Conservation (phyloP, 1,140 invertebrate species). For the Mizuhopecten yessoensis region DNA sequence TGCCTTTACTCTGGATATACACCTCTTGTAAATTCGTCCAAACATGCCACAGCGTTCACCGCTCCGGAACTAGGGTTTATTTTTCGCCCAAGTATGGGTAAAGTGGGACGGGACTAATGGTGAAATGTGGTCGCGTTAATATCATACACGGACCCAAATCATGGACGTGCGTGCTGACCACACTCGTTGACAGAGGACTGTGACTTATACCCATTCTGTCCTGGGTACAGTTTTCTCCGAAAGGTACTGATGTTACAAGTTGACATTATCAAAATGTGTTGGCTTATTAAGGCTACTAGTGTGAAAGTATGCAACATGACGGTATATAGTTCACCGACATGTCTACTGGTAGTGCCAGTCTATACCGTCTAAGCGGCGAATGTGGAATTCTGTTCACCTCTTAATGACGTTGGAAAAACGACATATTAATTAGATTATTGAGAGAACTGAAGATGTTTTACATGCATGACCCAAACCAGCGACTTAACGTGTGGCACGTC, state of each 20-base stretch:
- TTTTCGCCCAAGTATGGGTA: background rate
- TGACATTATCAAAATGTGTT: background rate
- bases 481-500: too few relatives aligned
- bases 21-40: constrained; percentile 38
- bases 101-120: background rate
- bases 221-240: background rate
- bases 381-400: background rate
- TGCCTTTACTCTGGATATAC: constrained; percentile 32
- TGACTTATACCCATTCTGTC: too few relatives aligned
- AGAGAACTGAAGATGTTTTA: too few relatives aligned
- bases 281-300: too few relatives aligned
- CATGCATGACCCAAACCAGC: too few relatives aligned
- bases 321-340: background rate
- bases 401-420: background rate
- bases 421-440: background rate
- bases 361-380: background rate
- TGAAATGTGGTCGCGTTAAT: background rate
- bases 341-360: too few relatives aligned
- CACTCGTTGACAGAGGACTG: too few relatives aligned
- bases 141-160: background rate
- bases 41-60: background rate
- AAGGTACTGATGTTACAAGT: background rate
- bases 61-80: background rate
- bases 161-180: background rate
- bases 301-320: background rate